phyloP scores from a whole-genome alignment of 2,797 vertebrate genomes.

The Trachurus trachurus region DNA sequence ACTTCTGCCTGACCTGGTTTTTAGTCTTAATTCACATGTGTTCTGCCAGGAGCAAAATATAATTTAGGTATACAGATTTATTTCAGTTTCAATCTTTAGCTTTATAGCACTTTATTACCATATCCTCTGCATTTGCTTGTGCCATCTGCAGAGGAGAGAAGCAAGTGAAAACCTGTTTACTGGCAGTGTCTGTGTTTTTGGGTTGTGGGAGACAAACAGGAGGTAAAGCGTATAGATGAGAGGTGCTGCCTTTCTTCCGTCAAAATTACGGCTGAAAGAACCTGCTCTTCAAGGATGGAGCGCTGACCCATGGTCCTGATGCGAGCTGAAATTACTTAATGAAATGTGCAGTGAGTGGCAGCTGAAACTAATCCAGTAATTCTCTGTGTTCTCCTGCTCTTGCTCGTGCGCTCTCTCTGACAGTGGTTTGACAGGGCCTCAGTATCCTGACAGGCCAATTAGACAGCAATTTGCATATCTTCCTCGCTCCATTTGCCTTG shows the following conservation, averaged over 20 bases:
- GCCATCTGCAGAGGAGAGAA: constrained; percentile 32
- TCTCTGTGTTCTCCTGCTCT: constrained; percentile 56
- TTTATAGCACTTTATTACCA: constrained; percentile 19
- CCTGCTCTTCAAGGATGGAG: constrained; percentile 69
- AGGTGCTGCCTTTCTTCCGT: constrained; percentile 28
- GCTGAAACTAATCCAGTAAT: constrained; percentile 78
- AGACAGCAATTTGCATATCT: constrained; percentile 86
- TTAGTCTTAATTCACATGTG: not conserved
- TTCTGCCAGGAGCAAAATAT: not conserved
- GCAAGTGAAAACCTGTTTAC: constrained; percentile 18
- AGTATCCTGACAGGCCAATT: constrained; percentile 86
- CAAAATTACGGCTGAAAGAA: constrained; percentile 56
- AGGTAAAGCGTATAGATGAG: constrained; percentile 17
- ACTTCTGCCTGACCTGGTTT: not conserved
- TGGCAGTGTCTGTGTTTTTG: constrained; percentile 21
- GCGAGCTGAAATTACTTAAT: constrained; percentile 74
- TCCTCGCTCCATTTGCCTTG: constrained; percentile 80
- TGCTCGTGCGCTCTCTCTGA: constrained; percentile 51
- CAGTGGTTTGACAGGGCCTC: constrained; percentile 73
- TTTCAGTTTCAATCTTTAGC: constrained; percentile 23
- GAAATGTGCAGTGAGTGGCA: constrained; percentile 78
- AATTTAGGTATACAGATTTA: not conserved
- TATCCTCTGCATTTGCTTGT: constrained; percentile 30
- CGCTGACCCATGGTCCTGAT: constrained; percentile 71
- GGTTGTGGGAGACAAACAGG: constrained; percentile 14